phyloP scores from a whole-genome alignment of 2,113 vertebrate species.

The Falco punctatus region DNA sequence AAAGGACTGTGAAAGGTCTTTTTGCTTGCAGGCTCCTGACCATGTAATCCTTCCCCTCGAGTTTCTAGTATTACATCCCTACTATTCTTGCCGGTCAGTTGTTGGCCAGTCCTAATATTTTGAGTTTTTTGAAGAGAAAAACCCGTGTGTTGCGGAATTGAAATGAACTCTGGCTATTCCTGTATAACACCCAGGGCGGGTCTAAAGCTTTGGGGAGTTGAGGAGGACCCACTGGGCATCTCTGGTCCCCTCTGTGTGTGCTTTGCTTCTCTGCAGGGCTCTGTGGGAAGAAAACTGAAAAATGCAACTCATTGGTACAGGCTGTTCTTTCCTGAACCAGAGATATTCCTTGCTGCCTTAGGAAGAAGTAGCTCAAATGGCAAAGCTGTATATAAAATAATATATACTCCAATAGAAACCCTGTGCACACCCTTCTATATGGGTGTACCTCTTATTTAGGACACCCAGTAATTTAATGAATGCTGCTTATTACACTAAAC shows the following conservation, averaged over 20 bases:
- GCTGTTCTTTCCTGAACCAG: not conserved
- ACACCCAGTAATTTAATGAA: not conserved
- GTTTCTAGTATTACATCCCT: not conserved
- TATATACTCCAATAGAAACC: not conserved
- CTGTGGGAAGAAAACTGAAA: not conserved
- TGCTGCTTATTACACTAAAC: not conserved
- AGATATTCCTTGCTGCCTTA: not conserved
- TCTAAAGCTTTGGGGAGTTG: not conserved
- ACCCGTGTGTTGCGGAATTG: accelerated
- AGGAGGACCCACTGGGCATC: not conserved
- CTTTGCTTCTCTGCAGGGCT: not conserved
- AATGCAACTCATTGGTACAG: not conserved
- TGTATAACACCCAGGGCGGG: accelerated
- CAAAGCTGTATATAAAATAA: not conserved
- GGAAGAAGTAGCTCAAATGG: not conserved
- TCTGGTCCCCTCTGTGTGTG: not conserved
- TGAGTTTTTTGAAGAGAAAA: not conserved
- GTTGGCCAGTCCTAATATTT: not conserved
- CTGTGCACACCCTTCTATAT: not conserved
- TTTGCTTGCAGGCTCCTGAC: not conserved
- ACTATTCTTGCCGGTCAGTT: not conserved
- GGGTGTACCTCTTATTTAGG: too few relatives aligned
- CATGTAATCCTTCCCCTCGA: not conserved
- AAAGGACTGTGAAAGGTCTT: not conserved
- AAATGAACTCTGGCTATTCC: not conserved